Evolutionary conservation across 2,113 vertebrate genomes (phyloP), one percentile per base, ranked within the genome.

Genomic region (Gambusia affinis): DNA sequence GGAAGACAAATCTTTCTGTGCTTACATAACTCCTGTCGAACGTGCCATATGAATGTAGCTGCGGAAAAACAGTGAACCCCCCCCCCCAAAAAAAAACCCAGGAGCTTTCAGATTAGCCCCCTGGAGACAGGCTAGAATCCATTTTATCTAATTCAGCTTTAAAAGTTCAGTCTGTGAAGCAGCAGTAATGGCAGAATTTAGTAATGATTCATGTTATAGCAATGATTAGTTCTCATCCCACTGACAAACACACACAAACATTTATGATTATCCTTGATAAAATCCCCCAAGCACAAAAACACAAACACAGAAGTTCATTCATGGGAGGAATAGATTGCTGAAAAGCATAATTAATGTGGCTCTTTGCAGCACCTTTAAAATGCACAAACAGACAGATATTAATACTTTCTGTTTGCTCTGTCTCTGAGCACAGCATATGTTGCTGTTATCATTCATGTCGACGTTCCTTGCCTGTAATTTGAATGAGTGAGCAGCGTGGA

Each of bases 401-500:
- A 67, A 63, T 10, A 27, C 33, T 60, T 30, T 44, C 51, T 83
- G 62, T 87, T 83, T 82, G 77, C 75, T 71, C 64, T 67, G 17
- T 72, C 68, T 51, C 2, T 67, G 72, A 81, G 63, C 81, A 67
- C 39, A 28, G 35, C 15, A 68, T 63, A 31, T 66, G 70, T 80
- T 14, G 42, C 76, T 66, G 70, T 89, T 88, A 79, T 90, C 86
- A 85, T 82, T 88, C 86, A 80, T 54, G 67, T 82, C 87, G 78
- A 70, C 81, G 75, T 89, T 78, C 83, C 82, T 79, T 66, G 77
- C 69, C 66, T 77, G 70, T 81, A 76, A 88, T 90, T 86, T 84
- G 86, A 85, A 70, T 42, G 70, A 73, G 65, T 73, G 61, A 17
- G 30, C 15, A 12, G 51, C 24, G 76, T 75, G 78, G 78, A 89